phyloP scores from a whole-genome alignment of 2,113 vertebrate species.

The Podarcis muralis region DNA sequence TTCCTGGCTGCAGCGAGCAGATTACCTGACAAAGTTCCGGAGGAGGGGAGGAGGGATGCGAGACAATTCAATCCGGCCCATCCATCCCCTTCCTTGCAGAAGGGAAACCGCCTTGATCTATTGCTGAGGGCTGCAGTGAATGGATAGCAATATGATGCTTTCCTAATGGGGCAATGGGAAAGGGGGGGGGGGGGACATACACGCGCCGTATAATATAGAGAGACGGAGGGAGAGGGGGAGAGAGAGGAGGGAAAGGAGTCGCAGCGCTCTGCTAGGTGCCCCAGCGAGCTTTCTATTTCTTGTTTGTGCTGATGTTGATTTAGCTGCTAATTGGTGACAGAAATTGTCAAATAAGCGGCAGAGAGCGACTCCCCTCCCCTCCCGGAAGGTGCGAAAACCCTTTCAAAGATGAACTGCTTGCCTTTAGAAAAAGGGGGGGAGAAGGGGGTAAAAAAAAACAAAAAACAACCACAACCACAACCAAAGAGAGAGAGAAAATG shows the following conservation, averaged over 20 bases:
- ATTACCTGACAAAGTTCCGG: constrained; percentile 95
- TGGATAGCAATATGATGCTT: constrained; percentile 83
- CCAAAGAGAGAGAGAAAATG: neutral
- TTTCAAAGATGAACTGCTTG: constrained; percentile 88
- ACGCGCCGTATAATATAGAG: constrained; percentile 34
- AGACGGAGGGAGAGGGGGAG: constrained; percentile 17
- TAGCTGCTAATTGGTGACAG: constrained; percentile 99
- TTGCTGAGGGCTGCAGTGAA: constrained; percentile 76
- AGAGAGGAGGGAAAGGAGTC: constrained; percentile 6
- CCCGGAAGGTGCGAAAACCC: constrained; percentile 91
- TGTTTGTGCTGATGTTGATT: constrained; percentile 98
- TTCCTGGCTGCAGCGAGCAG: constrained; percentile 84
- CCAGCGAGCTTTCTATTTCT: constrained; percentile 67
- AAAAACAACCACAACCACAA: too few relatives aligned
- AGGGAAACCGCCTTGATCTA: constrained; percentile 79
- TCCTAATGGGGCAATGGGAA: constrained; percentile 79
- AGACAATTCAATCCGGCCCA: constrained; percentile 89
- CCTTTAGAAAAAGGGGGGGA: constrained; percentile 70
- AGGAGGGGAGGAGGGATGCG: constrained; percentile 70
- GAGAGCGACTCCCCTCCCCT: constrained; percentile 83
- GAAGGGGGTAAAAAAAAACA: neutral
- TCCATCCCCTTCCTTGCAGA: constrained; percentile 79
- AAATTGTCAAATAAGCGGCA: constrained; percentile 99
- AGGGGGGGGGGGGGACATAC: constrained; percentile 49
- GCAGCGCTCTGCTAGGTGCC: constrained; percentile 59